Evolutionary conservation across 2,888 invertebrate species (phyloP).

Genomic region (Magallana nippona): DNA sequence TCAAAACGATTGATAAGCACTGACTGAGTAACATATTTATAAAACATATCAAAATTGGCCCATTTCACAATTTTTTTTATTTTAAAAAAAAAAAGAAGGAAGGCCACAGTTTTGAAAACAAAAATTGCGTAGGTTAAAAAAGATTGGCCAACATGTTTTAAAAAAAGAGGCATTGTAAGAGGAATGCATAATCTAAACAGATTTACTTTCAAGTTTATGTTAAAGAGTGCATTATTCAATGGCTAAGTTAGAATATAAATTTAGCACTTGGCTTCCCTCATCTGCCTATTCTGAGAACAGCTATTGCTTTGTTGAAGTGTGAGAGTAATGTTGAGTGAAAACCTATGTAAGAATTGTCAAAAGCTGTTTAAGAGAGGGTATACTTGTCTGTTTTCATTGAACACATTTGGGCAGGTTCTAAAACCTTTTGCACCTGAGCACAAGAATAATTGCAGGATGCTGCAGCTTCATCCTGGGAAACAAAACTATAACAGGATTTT

Average conservation of each 20-base stretch:
- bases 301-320: neutral
- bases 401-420: constrained; percentile 7
- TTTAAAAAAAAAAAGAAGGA: too few species aligned
- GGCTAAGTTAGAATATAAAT: neutral
- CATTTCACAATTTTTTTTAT: too few species aligned
- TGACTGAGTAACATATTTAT: neutral
- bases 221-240: neutral
- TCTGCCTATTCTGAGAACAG: constrained; percentile 11
- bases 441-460: neutral
- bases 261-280: constrained; percentile 10
- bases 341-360: constrained; percentile 9
- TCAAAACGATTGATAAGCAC: neutral
- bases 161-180: too few species aligned
- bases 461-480: neutral
- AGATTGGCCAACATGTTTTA: too few species aligned
- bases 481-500: too few species aligned
- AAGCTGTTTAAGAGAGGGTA: neutral
- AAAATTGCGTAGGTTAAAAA: too few species aligned
- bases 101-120: too few species aligned
- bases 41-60: too few species aligned
- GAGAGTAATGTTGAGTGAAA: constrained; percentile 18
- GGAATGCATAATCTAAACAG: neutral
- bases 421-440: neutral
- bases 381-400: constrained; percentile 33
- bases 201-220: neutral